phyloP scores from a whole-genome alignment of 2,888 invertebrate species.

The Drosophila testacea region DNA sequence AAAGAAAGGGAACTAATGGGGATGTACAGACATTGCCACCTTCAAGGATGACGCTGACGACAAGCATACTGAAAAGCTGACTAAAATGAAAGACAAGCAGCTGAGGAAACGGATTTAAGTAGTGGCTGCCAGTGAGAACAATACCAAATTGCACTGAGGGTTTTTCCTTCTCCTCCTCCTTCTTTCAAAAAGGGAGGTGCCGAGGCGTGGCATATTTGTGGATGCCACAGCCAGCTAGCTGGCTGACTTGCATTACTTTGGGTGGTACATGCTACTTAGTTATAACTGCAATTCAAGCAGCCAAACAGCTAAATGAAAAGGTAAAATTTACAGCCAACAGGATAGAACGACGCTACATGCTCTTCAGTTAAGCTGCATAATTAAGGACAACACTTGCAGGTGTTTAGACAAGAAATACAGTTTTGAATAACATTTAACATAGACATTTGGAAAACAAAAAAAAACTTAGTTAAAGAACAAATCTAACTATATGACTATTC shows the following conservation, averaged over 20 bases:
- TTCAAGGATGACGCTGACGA: slow-evolving; percentile 52
- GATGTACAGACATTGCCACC: slow-evolving; percentile 50
- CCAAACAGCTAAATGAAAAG: slow-evolving; percentile 45
- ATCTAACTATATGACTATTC: no score
- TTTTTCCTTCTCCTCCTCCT: background rate
- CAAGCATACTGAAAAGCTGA: slow-evolving; percentile 44
- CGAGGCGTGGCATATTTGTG: slow-evolving; percentile 1
- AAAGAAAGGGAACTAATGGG: background rate
- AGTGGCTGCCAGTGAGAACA: slow-evolving; percentile 64
- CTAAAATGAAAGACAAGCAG: slow-evolving; percentile 57
- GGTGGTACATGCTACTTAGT: slow-evolving; percentile 65
- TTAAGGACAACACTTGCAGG: slow-evolving; percentile 5
- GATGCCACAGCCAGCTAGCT: background rate
- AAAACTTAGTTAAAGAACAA: no score
- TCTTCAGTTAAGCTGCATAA: slow-evolving; percentile 29
- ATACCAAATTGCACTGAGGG: slow-evolving; percentile 42
- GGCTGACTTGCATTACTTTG: background rate
- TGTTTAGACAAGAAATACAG: background rate
- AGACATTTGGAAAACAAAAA: no score
- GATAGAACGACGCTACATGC: slow-evolving; percentile 17
- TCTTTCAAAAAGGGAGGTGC: background rate
- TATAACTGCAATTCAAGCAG: slow-evolving; percentile 48
- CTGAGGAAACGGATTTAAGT: slow-evolving; percentile 71
- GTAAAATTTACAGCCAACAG: slow-evolving; percentile 1
- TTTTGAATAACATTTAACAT: background rate